phyloP scores from a whole-genome alignment of 2,113 vertebrate genomes.

The Arothron firmamentum region DNA sequence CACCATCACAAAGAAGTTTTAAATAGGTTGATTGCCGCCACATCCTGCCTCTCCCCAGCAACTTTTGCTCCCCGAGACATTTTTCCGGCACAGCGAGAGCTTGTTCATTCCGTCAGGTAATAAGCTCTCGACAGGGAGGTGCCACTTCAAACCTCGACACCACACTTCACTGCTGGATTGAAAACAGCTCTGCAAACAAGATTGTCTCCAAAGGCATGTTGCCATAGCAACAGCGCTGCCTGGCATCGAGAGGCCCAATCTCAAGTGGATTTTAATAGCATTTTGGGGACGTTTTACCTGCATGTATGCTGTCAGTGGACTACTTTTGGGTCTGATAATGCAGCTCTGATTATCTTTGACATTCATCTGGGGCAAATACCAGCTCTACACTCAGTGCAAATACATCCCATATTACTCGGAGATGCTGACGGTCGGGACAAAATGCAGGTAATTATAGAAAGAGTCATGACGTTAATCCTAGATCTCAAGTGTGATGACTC shows the following conservation, averaged over 20 bases:
- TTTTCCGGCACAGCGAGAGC: conserved; percentile 18
- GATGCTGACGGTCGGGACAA: too few relatives aligned
- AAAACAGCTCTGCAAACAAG: conserved; percentile 34
- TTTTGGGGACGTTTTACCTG: conserved; percentile 1
- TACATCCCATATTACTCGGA: too few relatives aligned
- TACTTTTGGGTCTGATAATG: not conserved
- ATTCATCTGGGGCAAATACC: not conserved
- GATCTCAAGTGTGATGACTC: too few relatives aligned
- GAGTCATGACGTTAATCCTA: too few relatives aligned
- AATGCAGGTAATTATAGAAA: too few relatives aligned
- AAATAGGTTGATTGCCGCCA: not conserved
- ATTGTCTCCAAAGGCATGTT: conserved; percentile 19
- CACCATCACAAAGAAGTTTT: conserved; percentile 1
- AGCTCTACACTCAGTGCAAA: too few relatives aligned
- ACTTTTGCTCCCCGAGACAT: conserved; percentile 28
- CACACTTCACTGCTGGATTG: conserved; percentile 28
- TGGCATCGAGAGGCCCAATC: conserved; percentile 6
- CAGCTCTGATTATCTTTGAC: not conserved
- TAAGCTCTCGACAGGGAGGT: conserved; percentile 43
- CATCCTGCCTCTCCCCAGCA: not conserved
- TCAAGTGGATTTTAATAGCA: conserved; percentile 7
- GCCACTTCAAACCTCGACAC: conserved; percentile 10
- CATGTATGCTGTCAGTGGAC: not conserved
- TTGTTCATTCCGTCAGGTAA: conserved; percentile 46
- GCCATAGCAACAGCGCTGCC: conserved; percentile 25